Evolutionary conservation across 1,140 invertebrate genomes (phyloP).

Genomic region (Papilio machaon): DNA sequence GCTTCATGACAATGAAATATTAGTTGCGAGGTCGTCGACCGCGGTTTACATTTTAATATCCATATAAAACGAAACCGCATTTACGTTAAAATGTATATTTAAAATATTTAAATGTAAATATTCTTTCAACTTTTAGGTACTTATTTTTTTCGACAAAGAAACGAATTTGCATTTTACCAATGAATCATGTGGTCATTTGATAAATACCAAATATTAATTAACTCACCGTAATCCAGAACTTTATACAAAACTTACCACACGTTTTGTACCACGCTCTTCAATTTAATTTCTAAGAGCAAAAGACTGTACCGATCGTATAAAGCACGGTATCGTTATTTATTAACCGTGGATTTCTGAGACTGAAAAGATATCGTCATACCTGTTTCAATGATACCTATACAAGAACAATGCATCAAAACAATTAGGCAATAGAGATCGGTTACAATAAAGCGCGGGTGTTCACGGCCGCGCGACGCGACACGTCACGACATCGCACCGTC

Average conservation of each 20-base stretch:
- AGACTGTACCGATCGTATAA: not conserved
- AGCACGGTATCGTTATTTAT: not conserved
- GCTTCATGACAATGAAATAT: constrained; percentile 16
- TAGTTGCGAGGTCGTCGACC: not conserved
- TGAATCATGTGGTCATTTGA: not conserved
- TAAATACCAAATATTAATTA: not conserved
- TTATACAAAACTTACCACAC: too few species aligned
- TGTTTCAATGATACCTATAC: constrained; percentile 2
- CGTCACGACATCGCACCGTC: not conserved
- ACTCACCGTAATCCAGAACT: too few species aligned
- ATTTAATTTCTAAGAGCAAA: not conserved
- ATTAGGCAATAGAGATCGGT: constrained; percentile 4
- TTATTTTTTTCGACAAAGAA: too few species aligned
- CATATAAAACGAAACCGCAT: not conserved
- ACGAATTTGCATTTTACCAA: too few species aligned
- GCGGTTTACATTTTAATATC: constrained; percentile 17
- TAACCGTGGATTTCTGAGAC: too few species aligned
- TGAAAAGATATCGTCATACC: too few species aligned
- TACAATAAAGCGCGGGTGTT: constrained; percentile 17
- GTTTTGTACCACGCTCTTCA: not conserved
- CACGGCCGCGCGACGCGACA: not conserved
- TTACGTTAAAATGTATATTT: not conserved
- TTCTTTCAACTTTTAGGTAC: not conserved
- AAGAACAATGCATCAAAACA: constrained; percentile 29
- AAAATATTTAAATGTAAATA: constrained; percentile 5